These are phyloP conservation scores for Enteromius anoplus DNA, from an alignment of 2,797 vertebrate genomes.

Conservation along the genomic window DNA sequence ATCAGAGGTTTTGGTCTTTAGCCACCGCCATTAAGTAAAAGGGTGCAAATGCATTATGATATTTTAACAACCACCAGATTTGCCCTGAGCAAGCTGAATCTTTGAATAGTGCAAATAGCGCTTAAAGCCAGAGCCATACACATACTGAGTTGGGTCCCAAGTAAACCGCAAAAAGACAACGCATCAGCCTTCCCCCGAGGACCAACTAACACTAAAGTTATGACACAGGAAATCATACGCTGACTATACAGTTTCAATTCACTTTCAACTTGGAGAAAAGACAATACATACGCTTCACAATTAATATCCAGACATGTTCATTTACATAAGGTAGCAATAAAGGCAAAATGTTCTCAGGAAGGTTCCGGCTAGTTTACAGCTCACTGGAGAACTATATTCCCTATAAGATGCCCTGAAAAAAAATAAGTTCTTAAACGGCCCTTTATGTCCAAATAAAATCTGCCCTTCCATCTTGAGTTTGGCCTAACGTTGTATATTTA, in stretches of 20 bases:
- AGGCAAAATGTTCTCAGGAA: constrained; percentile 4
- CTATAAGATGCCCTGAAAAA: not conserved
- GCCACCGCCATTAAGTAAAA: constrained; percentile 64
- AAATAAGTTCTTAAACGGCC: not conserved
- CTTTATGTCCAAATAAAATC: constrained; percentile 1
- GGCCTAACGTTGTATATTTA: constrained; percentile 43
- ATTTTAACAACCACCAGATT: constrained; percentile 69
- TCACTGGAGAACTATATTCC: constrained; percentile 6
- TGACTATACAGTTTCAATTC: not conserved
- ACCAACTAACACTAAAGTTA: not conserved
- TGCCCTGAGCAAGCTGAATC: constrained; percentile 90
- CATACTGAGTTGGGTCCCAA: constrained; percentile 28
- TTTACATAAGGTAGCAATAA: not conserved
- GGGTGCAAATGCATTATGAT: constrained; percentile 63
- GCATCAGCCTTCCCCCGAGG: constrained; percentile 9
- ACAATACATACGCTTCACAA: not conserved
- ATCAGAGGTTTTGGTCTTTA: constrained; percentile 64
- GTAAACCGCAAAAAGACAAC: constrained; percentile 2
- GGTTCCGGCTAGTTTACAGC: not conserved
- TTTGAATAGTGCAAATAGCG: constrained; percentile 84
- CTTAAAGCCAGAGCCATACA: constrained; percentile 29
- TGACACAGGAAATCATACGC: constrained; percentile 16
- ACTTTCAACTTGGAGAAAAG: not conserved
- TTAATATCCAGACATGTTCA: not conserved
- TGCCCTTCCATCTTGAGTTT: not conserved